These are phyloP conservation scores for Pachypanchax playfairii DNA, from an alignment of 2,113 vertebrate species.

Conservation along the genomic window DNA sequence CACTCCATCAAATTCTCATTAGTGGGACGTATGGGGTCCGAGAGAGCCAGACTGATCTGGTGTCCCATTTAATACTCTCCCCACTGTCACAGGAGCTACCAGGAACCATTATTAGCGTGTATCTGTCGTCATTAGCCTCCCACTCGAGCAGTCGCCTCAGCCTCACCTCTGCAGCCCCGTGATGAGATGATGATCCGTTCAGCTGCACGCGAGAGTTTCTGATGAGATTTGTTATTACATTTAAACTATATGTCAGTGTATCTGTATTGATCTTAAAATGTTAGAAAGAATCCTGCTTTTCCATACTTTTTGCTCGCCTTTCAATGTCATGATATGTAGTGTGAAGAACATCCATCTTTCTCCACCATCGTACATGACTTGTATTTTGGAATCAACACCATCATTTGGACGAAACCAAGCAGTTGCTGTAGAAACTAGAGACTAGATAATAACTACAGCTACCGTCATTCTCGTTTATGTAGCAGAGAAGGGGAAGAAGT, in stretches of 20 bases:
- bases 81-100: constrained; percentile 58
- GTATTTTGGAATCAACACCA: constrained; percentile 27
- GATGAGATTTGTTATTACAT: not conserved
- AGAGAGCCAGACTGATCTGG: constrained; percentile 45
- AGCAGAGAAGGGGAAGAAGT: not conserved
- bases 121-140: constrained; percentile 60
- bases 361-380: not conserved
- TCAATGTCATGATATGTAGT: not conserved
- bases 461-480: constrained; percentile 58
- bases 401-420: not conserved
- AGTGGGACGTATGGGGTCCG: constrained; percentile 34
- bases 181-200: not conserved
- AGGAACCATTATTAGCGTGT: constrained; percentile 60
- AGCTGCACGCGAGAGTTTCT: not conserved
- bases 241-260: not conserved
- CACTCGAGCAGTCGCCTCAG: not conserved
- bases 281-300: too few relatives aligned
- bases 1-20: constrained; percentile 71
- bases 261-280: not conserved
- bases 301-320: not conserved
- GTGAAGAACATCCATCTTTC: not conserved
- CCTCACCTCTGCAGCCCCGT: constrained; percentile 10
- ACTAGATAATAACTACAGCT: constrained; percentile 57
- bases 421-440: constrained; percentile 5
- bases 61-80: constrained; percentile 64